A percentile compares a stretch with the other conserved stretches of the same genome.
Conservation (phyloP, 2,113 vertebrate species). For the Ornithorhynchus anatinus region DNA sequence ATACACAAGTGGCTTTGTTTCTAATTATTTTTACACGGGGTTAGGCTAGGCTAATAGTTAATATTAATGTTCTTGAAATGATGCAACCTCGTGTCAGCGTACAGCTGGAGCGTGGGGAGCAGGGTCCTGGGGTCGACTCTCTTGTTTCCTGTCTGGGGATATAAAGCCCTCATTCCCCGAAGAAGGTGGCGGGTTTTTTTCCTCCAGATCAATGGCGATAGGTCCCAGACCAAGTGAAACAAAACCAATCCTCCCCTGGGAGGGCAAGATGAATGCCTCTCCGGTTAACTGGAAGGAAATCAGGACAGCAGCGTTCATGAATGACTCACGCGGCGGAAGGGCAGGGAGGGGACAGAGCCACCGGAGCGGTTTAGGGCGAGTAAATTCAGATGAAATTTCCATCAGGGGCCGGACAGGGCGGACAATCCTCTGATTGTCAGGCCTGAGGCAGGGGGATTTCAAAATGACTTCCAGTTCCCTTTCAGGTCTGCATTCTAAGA, state of each 20-base stretch:
- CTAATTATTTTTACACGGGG: background rate
- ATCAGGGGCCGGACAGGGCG: background rate
- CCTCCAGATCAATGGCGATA: background rate
- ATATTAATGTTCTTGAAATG: background rate
- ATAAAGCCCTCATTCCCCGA: too few species aligned
- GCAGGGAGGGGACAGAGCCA: too few species aligned
- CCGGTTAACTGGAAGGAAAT: background rate
- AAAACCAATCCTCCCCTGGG: background rate
- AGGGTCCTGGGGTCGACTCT: too few species aligned
- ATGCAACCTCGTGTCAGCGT: background rate
- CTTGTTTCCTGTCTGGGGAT: too few species aligned
- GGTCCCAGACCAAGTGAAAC: background rate
- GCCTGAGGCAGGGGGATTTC: too few species aligned
- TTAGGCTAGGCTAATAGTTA: background rate
- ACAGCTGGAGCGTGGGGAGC: too few species aligned
- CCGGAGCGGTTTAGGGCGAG: background rate
- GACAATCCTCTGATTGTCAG: background rate
- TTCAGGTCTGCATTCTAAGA: too few species aligned
- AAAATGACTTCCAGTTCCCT: too few species aligned
- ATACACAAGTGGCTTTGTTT: background rate
- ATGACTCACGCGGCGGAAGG: too few species aligned
- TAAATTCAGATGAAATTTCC: too few species aligned
- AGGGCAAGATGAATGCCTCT: background rate
- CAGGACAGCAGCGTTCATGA: rapidly evolving
- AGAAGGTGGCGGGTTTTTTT: too few species aligned